Base-by-base conservation (phyloP, 2,888 invertebrate species). In the Hartigia nigra region DNA sequence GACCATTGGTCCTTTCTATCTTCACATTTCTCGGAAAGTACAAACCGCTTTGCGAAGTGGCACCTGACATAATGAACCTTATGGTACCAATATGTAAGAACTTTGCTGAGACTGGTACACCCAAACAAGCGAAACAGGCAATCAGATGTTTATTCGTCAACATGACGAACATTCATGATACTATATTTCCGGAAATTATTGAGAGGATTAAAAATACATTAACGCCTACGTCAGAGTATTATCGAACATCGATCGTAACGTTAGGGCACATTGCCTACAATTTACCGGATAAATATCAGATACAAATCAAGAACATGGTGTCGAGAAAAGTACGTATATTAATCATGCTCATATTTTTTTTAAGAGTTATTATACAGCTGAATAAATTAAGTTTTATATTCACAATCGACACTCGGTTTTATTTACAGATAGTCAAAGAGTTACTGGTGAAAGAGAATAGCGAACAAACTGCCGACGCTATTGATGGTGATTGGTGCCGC, bases 71-170 rank as follows among this genome's bases (percentile, higher is more conserved):
- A 77, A 95, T 96, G 92, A 95, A 96, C 76, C 94, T 95, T 82
- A 92, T 99, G 90, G 95, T 97, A 55, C 97, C 97, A 1, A 94
- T 97, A 76, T 97, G 98, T 91, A 97, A 97, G 90, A 96, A 96
- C 77, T 96, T 98, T 90, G 97, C 98, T 0, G 95, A 97, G 87
- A 95, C 95, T 74, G 99, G 99, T 14, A 97, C 97, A 4, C 96
- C 97, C 1, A 98, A 98, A 91, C 98, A 99, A 92, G 98, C 98
- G 11, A 99, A 99, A 92, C 98, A 98, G 88, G 98, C 99, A 4
- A 96, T 99, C 81, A 95, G 97, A 84, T 99, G 98, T 92, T 94
- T 99, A 77, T 97, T 94, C 91, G 96, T 97, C 75, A 97, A 98
- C 92, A 95, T 96, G 92, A 93, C 93, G 12, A 92, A 92, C 77